Conservation (phyloP, 2,113 vertebrate genomes). For the Mustelus asterias region DNA sequence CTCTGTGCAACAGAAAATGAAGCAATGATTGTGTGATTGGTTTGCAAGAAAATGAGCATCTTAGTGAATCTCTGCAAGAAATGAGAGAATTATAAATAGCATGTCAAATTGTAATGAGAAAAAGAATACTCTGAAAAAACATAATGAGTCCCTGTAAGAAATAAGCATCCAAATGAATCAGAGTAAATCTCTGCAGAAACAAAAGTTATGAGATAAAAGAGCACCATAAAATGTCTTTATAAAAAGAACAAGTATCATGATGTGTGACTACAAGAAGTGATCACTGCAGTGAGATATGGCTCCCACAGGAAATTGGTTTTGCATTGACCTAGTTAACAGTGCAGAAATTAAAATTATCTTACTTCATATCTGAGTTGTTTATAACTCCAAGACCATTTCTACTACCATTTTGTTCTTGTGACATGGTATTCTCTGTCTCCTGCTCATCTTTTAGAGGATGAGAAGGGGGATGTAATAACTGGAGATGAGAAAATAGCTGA, state of each 20-base stretch:
- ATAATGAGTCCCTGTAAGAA: constrained; percentile 10
- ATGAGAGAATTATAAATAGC: background rate
- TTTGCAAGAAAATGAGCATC: constrained; percentile 5
- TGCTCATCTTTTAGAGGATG: too few species aligned
- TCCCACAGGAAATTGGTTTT: background rate
- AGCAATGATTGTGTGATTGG: background rate
- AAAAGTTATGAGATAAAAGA: background rate
- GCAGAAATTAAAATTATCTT: background rate
- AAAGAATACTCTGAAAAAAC: background rate
- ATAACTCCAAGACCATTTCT: background rate
- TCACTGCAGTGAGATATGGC: background rate
- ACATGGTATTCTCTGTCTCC: background rate
- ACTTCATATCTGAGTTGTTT: background rate
- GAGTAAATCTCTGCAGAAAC: constrained; percentile 13
- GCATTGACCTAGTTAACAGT: constrained; percentile 15
- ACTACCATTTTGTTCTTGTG: background rate
- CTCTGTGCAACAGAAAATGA: background rate
- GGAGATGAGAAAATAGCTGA: too few species aligned
- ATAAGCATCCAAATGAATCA: constrained; percentile 14
- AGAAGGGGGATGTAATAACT: too few species aligned
- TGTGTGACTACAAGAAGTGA: background rate
- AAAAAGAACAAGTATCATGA: background rate
- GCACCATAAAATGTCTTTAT: background rate
- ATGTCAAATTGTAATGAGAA: constrained; percentile 7
- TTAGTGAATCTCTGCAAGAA: background rate